These are phyloP conservation scores for Macroglossus sobrinus DNA, from an alignment of 2,113 vertebrate genomes.

Conservation along the genomic window DNA sequence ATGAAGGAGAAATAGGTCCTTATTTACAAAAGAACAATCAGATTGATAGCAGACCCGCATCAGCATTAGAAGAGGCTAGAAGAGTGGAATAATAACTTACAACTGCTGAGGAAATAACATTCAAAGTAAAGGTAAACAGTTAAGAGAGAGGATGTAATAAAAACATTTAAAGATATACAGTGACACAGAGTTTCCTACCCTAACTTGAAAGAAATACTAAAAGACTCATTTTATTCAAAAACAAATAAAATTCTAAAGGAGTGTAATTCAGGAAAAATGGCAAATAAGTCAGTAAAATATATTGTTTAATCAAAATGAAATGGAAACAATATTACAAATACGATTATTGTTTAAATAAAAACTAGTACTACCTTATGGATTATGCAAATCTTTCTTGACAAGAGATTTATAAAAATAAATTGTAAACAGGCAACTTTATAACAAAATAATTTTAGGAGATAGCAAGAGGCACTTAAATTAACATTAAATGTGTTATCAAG, in stretches of 20 bases:
- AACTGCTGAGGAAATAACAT: background rate
- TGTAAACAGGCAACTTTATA: background rate
- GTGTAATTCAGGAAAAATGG: background rate
- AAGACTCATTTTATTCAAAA: background rate
- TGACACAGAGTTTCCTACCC: background rate
- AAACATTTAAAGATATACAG: background rate
- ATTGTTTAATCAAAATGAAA: background rate
- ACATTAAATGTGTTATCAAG: conserved; percentile 24
- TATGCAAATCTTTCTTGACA: background rate
- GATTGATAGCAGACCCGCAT: background rate
- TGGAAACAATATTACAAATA: background rate
- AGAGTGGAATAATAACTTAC: background rate
- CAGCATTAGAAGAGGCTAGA: background rate
- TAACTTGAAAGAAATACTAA: background rate
- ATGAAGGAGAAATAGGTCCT: background rate
- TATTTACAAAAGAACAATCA: background rate
- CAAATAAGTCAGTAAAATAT: background rate
- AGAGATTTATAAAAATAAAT: too few species aligned
- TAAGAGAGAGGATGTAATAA: background rate
- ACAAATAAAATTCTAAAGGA: background rate
- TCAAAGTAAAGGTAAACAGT: background rate
- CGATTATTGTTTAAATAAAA: conserved; percentile 5
- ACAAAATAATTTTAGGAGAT: conserved; percentile 23
- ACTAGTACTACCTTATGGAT: background rate
- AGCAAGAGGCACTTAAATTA: conserved; percentile 51